Evolutionary conservation across 2,113 vertebrate genomes (phyloP).

Genomic region (Phocoena sinus): DNA sequence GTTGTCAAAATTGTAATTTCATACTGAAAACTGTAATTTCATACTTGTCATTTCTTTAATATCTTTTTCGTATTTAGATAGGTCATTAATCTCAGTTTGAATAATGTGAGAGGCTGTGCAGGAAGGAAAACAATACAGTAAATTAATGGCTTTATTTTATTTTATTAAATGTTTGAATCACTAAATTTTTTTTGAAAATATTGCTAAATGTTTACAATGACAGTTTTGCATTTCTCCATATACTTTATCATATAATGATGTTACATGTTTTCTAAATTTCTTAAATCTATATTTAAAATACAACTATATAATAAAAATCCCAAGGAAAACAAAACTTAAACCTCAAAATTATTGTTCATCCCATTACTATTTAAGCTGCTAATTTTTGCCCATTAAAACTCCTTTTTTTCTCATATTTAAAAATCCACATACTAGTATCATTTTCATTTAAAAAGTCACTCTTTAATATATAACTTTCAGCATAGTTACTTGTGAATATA

Average conservation of each 20-base stretch:
- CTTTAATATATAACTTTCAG: not conserved
- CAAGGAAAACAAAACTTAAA: not conserved
- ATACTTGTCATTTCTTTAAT: conserved; percentile 7
- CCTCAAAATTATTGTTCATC: not conserved
- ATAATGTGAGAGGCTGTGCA: not conserved
- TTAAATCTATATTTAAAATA: conserved; percentile 2
- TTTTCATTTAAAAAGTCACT: not conserved
- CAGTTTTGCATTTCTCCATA: not conserved
- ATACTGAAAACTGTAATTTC: not conserved
- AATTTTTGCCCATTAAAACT: not conserved
- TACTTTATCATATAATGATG: conserved; percentile 50
- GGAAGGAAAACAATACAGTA: conserved; percentile 7
- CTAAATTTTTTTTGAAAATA: not conserved
- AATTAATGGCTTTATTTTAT: conserved; percentile 26
- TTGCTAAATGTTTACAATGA: not conserved
- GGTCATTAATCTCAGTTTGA: conserved; percentile 40
- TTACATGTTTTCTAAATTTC: conserved; percentile 23
- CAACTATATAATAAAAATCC: not conserved
- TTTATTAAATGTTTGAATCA: conserved; percentile 55
- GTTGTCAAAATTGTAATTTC: not conserved
- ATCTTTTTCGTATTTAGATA: not conserved
- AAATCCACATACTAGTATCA: not conserved
- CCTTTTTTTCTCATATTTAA: not conserved
- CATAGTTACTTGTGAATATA: not conserved
- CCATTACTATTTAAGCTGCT: not conserved